These are phyloP conservation scores for Coptodon rendalli DNA, from an alignment of 2,113 vertebrate species.

Conservation along the genomic window DNA sequence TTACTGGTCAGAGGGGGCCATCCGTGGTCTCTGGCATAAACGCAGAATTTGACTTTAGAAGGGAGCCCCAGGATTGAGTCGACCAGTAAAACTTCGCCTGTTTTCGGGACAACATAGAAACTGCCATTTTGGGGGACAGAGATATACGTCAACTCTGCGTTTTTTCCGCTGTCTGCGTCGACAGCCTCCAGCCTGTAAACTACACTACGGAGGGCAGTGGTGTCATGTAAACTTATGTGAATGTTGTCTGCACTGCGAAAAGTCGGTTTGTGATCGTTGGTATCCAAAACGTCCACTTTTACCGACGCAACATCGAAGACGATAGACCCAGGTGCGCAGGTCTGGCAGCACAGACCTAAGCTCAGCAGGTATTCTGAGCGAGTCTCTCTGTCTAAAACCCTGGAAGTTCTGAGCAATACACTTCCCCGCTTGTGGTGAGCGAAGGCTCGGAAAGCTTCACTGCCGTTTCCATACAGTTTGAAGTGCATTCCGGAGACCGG, in stretches of 20 bases:
- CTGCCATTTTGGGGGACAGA: conserved; percentile 73
- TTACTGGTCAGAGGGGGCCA: conserved; percentile 75
- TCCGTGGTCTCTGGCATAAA: conserved; percentile 80
- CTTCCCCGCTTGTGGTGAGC: conserved; percentile 77
- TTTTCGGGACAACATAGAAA: conserved; percentile 85
- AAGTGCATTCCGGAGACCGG: conserved; percentile 71
- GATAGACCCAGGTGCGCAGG: conserved; percentile 46
- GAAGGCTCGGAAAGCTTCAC: conserved; percentile 75
- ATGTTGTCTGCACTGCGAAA: conserved; percentile 57
- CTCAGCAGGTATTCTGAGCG: conserved; percentile 73
- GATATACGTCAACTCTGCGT: conserved; percentile 79
- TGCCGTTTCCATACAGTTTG: conserved; percentile 76
- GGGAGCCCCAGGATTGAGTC: conserved; percentile 78
- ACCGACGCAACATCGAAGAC: conserved; percentile 68
- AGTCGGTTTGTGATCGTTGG: conserved; percentile 81
- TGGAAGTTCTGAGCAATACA: conserved; percentile 74
- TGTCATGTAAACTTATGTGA: conserved; percentile 77
- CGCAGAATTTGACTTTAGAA: conserved; percentile 65
- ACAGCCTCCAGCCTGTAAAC: conserved; percentile 72
- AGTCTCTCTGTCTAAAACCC: conserved; percentile 77
- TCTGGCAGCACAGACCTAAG: conserved; percentile 74
- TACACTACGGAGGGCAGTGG: conserved; percentile 74
- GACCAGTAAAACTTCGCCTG: conserved; percentile 80
- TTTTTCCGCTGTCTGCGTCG: conserved; percentile 79
- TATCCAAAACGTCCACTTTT: conserved; percentile 81